phyloP scores from a whole-genome alignment of 2,888 invertebrate species.

The Andrena hattorfiana region DNA sequence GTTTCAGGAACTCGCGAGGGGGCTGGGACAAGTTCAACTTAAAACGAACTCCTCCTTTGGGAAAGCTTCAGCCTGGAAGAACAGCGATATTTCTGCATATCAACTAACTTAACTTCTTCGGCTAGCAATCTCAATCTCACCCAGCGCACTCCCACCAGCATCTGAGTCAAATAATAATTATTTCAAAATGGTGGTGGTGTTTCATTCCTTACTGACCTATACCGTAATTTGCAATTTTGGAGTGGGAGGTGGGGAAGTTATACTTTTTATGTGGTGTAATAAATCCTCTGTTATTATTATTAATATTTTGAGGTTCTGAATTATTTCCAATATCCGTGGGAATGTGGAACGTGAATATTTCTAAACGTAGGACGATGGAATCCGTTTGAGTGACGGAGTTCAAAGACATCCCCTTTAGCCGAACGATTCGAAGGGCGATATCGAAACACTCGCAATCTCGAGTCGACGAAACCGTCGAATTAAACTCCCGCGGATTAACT shows the following conservation, averaged over 20 bases:
- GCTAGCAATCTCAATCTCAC: neutral
- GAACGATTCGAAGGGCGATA: neutral
- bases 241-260: too few relatives aligned
- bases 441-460: slow-evolving; percentile 9
- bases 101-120: neutral
- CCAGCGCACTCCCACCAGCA: too few relatives aligned
- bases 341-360: neutral
- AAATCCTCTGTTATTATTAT: too few relatives aligned
- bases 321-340: neutral
- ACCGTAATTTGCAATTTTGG: too few relatives aligned
- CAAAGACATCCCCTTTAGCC: neutral
- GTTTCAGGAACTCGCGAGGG: neutral
- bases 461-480: slow-evolving; percentile 20
- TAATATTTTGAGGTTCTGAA: too few relatives aligned
- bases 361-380: neutral
- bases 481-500: slow-evolving; percentile 31
- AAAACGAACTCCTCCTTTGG: slow-evolving; percentile 1
- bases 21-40: neutral
- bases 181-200: too few relatives aligned
- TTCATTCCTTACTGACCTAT: too few relatives aligned
- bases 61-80: neutral
- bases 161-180: too few relatives aligned
- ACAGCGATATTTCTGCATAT: slow-evolving; percentile 6
- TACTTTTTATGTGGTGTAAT: too few relatives aligned
- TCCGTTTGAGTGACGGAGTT: neutral